Percentiles rank a stretch among this genome's conserved stretches.
Conservation (phyloP, 2,888 invertebrate genomes). For the Drosophila demipolita region DNA sequence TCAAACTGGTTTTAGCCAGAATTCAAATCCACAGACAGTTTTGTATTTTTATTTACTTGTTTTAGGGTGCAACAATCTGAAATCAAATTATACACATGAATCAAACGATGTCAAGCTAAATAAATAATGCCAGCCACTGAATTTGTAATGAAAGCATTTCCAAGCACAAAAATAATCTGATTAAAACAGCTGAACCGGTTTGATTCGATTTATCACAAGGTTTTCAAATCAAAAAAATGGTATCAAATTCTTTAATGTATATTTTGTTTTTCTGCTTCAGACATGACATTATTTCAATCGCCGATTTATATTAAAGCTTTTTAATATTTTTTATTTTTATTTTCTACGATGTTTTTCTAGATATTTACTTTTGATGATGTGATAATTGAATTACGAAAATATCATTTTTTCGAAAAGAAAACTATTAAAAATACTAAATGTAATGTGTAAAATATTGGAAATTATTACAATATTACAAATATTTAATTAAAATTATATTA, state of each 20-base stretch:
- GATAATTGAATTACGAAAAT: not conserved
- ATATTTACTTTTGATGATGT: not conserved
- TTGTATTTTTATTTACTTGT: not conserved
- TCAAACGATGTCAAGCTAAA: slow-evolving; percentile 21
- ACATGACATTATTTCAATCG: not conserved
- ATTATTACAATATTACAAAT: too few relatives aligned
- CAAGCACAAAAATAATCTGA: slow-evolving; percentile 13
- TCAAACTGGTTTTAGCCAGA: slow-evolving; percentile 33
- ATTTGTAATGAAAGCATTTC: slow-evolving; percentile 52
- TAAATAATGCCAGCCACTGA: slow-evolving; percentile 17
- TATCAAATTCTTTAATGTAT: slow-evolving; percentile 37
- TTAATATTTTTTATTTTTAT: not conserved
- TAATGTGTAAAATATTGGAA: too few relatives aligned
- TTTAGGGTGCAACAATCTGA: slow-evolving; percentile 3
- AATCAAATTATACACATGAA: slow-evolving; percentile 9
- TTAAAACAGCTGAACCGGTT: slow-evolving; percentile 60
- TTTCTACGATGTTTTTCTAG: not conserved
- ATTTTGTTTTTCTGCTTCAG: not conserved
- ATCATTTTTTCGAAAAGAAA: not conserved
- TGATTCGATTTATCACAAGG: slow-evolving; percentile 30
- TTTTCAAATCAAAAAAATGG: slow-evolving; percentile 10
- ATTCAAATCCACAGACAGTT: slow-evolving; percentile 1
- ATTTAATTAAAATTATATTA: not conserved
- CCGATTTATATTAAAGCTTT: not conserved
- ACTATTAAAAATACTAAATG: too few relatives aligned